Evolutionary conservation across 2,113 vertebrate genomes (phyloP).

Genomic region (Edolisoma coerulescens): DNA sequence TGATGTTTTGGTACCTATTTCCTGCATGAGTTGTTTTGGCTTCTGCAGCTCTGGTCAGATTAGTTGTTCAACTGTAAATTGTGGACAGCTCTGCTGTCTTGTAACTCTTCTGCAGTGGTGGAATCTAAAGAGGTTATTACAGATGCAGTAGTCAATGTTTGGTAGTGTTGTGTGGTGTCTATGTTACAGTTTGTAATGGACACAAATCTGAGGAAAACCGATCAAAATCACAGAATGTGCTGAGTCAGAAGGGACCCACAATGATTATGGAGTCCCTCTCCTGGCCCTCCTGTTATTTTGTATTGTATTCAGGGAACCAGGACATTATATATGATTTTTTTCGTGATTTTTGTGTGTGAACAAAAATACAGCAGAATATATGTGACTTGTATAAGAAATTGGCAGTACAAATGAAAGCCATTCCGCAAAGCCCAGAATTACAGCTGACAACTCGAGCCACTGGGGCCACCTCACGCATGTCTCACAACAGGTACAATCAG

Average conservation of each 20-base stretch:
- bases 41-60: not conserved
- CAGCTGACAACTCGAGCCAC: not conserved
- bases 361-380: not conserved
- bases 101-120: no score
- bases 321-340: not conserved
- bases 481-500: not conserved
- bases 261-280: fast-evolving
- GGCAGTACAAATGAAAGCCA: not conserved
- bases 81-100: not conserved
- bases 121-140: not conserved
- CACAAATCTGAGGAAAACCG: not conserved
- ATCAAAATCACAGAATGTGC: not conserved
- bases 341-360: not conserved
- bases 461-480: not conserved
- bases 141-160: not conserved
- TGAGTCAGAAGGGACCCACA: no score
- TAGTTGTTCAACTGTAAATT: not conserved
- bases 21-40: not conserved
- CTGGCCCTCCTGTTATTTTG: not conserved
- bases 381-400: not conserved
- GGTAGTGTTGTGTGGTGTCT: not conserved
- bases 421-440: not conserved
- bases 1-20: not conserved
- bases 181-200: not conserved
- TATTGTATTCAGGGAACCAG: not conserved